Percentiles rank a stretch among this genome's conserved stretches.
Evolutionary conservation across 2,797 vertebrate genomes (phyloP).

Genomic region (Austrolebias charrua): DNA sequence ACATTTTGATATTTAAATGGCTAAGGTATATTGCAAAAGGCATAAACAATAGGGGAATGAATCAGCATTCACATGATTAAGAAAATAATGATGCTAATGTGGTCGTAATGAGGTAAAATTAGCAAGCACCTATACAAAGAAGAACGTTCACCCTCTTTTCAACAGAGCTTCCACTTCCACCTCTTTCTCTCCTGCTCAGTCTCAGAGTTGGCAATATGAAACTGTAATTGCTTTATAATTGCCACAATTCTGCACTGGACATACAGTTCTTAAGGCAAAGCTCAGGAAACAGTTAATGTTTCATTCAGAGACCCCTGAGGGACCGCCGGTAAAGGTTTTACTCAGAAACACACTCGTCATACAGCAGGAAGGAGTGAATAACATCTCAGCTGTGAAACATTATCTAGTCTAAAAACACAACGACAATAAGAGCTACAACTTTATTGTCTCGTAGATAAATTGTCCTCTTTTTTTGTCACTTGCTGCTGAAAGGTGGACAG

Average conservation of each 20-base stretch:
- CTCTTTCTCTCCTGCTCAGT: conserved; percentile 34
- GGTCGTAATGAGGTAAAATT: conserved; percentile 34
- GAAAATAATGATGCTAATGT: conserved; percentile 27
- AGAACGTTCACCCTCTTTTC: conserved; percentile 38
- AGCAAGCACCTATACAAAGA: conserved; percentile 6
- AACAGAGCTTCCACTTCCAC: conserved; percentile 39
- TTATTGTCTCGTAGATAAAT: too few species aligned
- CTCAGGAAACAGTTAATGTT: conserved; percentile 65
- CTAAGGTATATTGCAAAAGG: too few species aligned
- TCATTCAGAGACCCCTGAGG: conserved; percentile 59
- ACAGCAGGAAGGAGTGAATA: conserved; percentile 28
- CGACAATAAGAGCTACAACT: too few species aligned
- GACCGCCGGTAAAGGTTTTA: conserved; percentile 41
- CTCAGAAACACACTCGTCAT: conserved; percentile 49
- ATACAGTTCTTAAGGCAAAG: conserved; percentile 62
- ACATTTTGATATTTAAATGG: too few species aligned
- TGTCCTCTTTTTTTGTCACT: too few species aligned
- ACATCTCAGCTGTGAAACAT: conserved; percentile 10
- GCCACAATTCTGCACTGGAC: conserved; percentile 56
- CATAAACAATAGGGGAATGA: too few species aligned
- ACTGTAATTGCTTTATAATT: conserved; percentile 77
- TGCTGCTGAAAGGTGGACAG: too few species aligned
- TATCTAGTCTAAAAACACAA: too few species aligned
- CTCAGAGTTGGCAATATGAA: conserved; percentile 60
- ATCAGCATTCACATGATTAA: not conserved